These are phyloP conservation scores for Eulemur rufifrons DNA, from an alignment of 2,113 vertebrate species.

Conservation along the genomic window DNA sequence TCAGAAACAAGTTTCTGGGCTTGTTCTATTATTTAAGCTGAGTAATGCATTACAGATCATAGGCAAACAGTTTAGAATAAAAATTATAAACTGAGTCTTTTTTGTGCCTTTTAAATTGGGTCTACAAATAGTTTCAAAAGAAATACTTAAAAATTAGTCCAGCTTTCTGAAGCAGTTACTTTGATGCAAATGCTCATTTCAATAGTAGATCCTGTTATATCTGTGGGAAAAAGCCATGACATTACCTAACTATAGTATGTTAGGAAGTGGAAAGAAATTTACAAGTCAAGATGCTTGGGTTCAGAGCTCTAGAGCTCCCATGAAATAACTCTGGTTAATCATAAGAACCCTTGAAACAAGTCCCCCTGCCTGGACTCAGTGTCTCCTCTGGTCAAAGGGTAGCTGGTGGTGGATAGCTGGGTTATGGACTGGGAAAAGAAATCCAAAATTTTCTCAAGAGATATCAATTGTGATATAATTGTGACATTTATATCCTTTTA, in stretches of 20 bases:
- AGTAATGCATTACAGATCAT: not conserved
- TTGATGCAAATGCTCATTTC: not conserved
- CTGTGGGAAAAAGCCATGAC: not conserved
- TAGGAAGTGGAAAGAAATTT: not conserved
- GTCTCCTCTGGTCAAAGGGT: not conserved
- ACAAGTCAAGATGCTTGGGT: not conserved
- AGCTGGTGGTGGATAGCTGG: not conserved
- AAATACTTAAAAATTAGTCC: not conserved
- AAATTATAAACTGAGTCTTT: not conserved
- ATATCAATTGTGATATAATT: not conserved
- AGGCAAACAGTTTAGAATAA: not conserved
- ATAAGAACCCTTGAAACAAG: not conserved
- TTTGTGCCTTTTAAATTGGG: not conserved
- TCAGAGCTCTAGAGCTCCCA: not conserved
- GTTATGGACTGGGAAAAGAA: not conserved
- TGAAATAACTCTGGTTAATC: not conserved
- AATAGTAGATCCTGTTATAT: not conserved
- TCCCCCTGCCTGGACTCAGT: not conserved
- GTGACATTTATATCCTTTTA: not conserved
- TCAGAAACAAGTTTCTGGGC: not conserved
- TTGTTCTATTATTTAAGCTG: not conserved
- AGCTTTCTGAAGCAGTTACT: not conserved
- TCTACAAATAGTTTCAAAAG: not conserved
- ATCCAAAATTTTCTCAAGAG: not conserved
- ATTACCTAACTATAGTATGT: not conserved